Conservation (phyloP, 2,113 vertebrate genomes). For the Entomyzon cyanotis region DNA sequence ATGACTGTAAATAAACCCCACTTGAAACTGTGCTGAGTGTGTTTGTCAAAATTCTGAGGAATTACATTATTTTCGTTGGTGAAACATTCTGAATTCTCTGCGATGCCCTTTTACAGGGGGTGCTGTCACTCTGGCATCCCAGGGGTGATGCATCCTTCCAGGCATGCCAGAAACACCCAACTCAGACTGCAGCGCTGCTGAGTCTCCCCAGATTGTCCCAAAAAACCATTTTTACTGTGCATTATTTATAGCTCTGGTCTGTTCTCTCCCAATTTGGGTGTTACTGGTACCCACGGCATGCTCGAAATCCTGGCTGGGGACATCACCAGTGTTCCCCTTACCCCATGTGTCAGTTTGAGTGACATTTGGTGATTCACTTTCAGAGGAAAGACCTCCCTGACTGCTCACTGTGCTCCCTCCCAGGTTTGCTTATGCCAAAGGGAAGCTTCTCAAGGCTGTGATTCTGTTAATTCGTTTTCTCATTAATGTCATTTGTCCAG, state of each 20-base stretch:
- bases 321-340: background rate
- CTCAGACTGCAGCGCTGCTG: background rate
- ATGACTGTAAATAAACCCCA: conserved; percentile 51
- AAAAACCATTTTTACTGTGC: background rate
- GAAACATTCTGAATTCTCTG: background rate
- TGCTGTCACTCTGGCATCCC: background rate
- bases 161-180: too few relatives aligned
- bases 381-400: background rate
- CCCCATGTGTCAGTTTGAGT: rapidly evolving
- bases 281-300: background rate
- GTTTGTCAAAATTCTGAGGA: background rate
- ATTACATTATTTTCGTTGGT: background rate
- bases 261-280: background rate
- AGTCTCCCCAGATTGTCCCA: background rate
- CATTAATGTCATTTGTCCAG: rapidly evolving
- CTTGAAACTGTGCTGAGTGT: conserved; percentile 7
- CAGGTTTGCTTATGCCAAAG: background rate
- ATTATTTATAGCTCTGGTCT: background rate
- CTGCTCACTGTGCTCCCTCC: background rate
- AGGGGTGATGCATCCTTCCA: background rate
- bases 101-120: background rate
- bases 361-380: background rate
- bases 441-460: background rate
- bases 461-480: background rate
- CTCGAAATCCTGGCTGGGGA: background rate